Conservation (phyloP, 2,113 vertebrate species). For the Petaurus breviceps region DNA sequence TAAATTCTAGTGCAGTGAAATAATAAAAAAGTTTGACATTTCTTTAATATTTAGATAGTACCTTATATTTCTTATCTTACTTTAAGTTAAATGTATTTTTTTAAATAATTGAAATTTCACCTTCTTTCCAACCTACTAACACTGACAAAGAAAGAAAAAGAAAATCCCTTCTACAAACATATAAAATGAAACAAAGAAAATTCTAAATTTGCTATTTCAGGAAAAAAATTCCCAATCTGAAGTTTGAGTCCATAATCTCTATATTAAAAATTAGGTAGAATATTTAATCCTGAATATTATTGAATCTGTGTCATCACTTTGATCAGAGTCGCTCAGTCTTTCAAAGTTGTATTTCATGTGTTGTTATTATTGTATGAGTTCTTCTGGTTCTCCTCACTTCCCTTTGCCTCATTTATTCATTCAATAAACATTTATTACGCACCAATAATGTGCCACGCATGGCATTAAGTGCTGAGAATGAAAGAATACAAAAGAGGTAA, state of each 20-base stretch:
- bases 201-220: not conserved
- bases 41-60: not conserved
- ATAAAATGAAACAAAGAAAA: not conserved
- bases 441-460: not conserved
- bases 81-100: not conserved
- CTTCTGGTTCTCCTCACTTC: not conserved
- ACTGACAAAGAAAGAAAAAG: not conserved
- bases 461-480: not conserved
- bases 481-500: not conserved
- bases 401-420: not conserved
- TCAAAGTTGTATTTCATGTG: not conserved
- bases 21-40: not conserved
- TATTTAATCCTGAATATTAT: not conserved
- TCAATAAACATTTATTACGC: not conserved
- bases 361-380: not conserved
- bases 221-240: not conserved
- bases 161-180: not conserved
- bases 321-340: not conserved
- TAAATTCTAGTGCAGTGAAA: not conserved
- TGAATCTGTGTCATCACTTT: not conserved
- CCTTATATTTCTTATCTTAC: not conserved
- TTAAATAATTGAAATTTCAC: not conserved
- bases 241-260: not conserved
- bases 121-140: not conserved
- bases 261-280: not conserved